Conservation (phyloP, 2,113 vertebrate genomes). For the Corynorhinus townsendii region DNA sequence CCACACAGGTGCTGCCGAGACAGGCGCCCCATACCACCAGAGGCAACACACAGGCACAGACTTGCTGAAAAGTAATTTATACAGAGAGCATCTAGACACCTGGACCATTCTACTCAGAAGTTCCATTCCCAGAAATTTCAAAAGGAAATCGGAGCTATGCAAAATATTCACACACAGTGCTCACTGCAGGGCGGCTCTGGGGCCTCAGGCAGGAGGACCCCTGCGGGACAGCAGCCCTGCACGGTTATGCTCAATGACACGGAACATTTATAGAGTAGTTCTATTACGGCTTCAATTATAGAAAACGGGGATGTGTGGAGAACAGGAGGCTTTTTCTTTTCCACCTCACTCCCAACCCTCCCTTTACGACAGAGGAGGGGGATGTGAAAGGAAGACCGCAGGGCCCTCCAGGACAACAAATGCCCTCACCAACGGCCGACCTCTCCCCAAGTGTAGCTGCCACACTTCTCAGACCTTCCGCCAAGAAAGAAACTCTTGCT, state of each 20-base stretch:
- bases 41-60: accelerated
- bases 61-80: neutral
- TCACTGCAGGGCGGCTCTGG: too few species aligned
- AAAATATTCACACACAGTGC: neutral
- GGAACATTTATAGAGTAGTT: accelerated
- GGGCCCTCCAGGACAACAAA: neutral
- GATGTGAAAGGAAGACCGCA: neutral
- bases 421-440: accelerated
- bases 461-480: neutral
- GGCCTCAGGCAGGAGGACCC: neutral
- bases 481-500: neutral
- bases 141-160: neutral
- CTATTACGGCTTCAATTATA: accelerated
- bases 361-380: neutral
- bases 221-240: neutral
- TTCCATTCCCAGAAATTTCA: neutral
- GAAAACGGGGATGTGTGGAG: neutral
- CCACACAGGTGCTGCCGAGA: accelerated
- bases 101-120: neutral
- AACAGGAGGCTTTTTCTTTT: neutral
- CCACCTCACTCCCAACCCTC: neutral
- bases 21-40: neutral
- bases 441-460: neutral
- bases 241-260: neutral
- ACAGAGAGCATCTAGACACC: neutral